Percentiles rank a stretch among this genome's conserved stretches.
These are phyloP conservation scores for Fistularia tabacaria DNA, from an alignment of 2,797 vertebrate species.

Conservation along the genomic window DNA sequence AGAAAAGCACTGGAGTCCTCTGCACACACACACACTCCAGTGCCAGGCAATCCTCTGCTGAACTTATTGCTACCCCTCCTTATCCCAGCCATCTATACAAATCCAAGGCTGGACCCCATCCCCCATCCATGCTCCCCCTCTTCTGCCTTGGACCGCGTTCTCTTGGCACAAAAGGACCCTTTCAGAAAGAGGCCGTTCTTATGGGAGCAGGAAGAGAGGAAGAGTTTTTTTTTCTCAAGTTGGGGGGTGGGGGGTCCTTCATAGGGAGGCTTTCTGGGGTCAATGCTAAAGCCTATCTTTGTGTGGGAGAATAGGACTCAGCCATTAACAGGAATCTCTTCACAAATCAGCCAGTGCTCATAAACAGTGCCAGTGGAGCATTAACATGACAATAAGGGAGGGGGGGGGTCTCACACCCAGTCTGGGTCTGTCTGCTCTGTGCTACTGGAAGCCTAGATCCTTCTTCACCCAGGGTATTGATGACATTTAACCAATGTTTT, in stretches of 20 bases:
- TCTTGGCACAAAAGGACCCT: slow-evolving; percentile 71
- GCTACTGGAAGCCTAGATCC: slow-evolving; percentile 39
- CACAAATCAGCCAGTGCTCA: slow-evolving; percentile 70
- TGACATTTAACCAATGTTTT: slow-evolving; percentile 23
- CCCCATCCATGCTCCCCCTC: slow-evolving; percentile 53
- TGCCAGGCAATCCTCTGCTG: slow-evolving; percentile 60
- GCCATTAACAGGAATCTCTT: slow-evolving; percentile 74
- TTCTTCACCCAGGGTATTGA: slow-evolving; percentile 27
- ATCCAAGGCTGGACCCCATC: slow-evolving; percentile 56
- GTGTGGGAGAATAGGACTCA: slow-evolving; percentile 65
- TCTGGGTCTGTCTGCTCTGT: slow-evolving; percentile 49
- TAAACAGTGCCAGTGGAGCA: slow-evolving; percentile 69
- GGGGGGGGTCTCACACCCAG: slow-evolving; percentile 46
- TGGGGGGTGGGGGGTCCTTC: slow-evolving; percentile 18
- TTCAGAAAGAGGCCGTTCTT: slow-evolving; percentile 71
- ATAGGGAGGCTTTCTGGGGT: slow-evolving; percentile 69
- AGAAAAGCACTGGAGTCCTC: slow-evolving; percentile 29
- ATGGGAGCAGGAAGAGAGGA: slow-evolving; percentile 73
- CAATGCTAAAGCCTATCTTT: slow-evolving; percentile 74
- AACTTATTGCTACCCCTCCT: slow-evolving; percentile 65
- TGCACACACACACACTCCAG: slow-evolving; percentile 7
- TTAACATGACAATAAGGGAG: slow-evolving; percentile 78
- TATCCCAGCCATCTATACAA: slow-evolving; percentile 62
- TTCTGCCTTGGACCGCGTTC: slow-evolving; percentile 59
- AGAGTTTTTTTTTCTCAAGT: slow-evolving; percentile 34